Evolutionary conservation across 2,113 vertebrate genomes (phyloP).

Genomic region (Columba janthina): DNA sequence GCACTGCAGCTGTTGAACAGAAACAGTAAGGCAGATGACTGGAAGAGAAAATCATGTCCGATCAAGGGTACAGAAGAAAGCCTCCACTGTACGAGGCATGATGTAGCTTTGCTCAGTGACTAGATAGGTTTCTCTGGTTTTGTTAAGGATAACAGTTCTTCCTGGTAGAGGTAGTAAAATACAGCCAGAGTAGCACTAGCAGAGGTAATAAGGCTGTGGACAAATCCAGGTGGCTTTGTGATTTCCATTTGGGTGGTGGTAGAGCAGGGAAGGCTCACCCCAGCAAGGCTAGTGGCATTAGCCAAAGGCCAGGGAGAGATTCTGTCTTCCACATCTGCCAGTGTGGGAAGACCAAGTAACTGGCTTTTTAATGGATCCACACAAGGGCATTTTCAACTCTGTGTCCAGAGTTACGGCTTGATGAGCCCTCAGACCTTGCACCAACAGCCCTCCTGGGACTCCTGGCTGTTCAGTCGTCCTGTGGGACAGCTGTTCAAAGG

Average conservation of each 20-base stretch:
- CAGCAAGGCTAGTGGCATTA: neutral
- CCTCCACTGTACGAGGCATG: neutral
- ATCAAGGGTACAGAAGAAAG: neutral
- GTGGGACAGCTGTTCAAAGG: neutral
- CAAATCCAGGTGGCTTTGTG: neutral
- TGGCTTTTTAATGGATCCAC: neutral
- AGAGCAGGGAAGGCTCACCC: neutral
- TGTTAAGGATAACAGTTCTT: neutral
- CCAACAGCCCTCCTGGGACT: neutral
- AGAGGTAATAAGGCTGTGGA: neutral
- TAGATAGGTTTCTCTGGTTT: neutral
- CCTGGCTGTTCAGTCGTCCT: neutral
- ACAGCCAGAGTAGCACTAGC: neutral
- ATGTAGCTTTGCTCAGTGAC: neutral
- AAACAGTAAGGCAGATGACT: neutral
- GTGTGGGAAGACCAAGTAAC: neutral
- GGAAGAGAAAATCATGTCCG: accelerated
- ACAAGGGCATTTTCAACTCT: neutral
- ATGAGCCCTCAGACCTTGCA: neutral
- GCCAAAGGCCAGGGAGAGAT: neutral
- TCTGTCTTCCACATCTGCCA: neutral
- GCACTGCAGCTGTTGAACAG: neutral
- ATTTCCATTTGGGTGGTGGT: neutral
- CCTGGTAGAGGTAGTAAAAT: neutral
- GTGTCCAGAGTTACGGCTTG: neutral